Conservation (phyloP, 2,888 invertebrate species). For the Dicranocentrus wangi region DNA sequence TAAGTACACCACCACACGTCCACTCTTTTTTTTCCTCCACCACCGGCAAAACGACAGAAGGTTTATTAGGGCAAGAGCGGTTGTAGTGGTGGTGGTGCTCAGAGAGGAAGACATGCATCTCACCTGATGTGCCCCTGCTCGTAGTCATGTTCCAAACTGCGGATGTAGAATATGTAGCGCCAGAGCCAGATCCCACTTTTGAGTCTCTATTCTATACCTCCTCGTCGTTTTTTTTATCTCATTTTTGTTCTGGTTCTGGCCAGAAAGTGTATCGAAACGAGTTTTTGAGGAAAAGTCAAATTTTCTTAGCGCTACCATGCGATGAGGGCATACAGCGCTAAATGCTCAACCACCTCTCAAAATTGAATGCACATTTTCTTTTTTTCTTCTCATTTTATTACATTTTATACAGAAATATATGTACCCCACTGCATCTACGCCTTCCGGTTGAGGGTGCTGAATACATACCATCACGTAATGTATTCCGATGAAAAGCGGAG, state of each 20-base stretch:
- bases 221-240: background rate
- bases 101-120: slow-evolving; percentile 63
- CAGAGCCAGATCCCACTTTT: too few species aligned
- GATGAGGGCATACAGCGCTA: too few species aligned
- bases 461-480: slow-evolving; percentile 6
- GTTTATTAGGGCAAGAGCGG: slow-evolving; percentile 57
- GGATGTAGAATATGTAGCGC: background rate
- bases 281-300: slow-evolving; percentile 72
- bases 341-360: too few species aligned
- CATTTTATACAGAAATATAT: background rate
- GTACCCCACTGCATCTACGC: background rate
- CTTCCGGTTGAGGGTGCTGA: background rate
- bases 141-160: slow-evolving; percentile 56
- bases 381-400: slow-evolving; percentile 2
- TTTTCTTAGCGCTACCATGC: slow-evolving; percentile 58
- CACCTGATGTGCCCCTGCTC: slow-evolving; percentile 43
- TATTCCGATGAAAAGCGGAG: background rate
- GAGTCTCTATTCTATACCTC: background rate
- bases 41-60: slow-evolving; percentile 42
- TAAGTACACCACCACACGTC: too few species aligned
- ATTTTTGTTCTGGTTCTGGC: too few species aligned
- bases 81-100: background rate
- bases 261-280: slow-evolving; percentile 68
- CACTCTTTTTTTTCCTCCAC: slow-evolving; percentile 3
- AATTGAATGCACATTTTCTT: background rate